Conservation (phyloP, 2,113 vertebrate genomes). For the Poeciliopsis turrubarensis region DNA sequence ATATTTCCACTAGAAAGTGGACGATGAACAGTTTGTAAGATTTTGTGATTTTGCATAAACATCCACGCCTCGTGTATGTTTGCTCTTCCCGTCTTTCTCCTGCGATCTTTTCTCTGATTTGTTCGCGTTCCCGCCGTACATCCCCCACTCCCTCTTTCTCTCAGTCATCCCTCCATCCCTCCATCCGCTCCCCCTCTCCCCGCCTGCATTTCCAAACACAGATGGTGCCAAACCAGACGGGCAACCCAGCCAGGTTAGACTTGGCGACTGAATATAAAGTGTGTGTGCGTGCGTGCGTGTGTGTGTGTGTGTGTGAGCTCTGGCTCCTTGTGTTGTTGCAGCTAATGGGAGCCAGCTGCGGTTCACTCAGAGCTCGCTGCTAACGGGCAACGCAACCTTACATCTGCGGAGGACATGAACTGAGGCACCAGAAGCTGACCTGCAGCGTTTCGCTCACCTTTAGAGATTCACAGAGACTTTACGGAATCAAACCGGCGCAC, state of each 20-base stretch:
- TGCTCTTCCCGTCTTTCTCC: slow-evolving; percentile 10
- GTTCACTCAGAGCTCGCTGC: slow-evolving; percentile 78
- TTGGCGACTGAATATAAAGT: slow-evolving; percentile 41
- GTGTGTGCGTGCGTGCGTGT: slow-evolving; percentile 44
- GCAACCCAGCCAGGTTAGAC: slow-evolving; percentile 69
- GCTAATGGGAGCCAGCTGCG: slow-evolving; percentile 83
- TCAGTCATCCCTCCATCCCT: slow-evolving; percentile 9
- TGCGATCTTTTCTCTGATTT: slow-evolving; percentile 20
- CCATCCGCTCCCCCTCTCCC: slow-evolving; percentile 30
- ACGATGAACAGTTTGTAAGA: too few relatives aligned
- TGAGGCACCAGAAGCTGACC: not conserved
- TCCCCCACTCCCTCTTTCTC: slow-evolving; percentile 10
- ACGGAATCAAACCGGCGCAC: not conserved
- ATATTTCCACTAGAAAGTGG: too few relatives aligned
- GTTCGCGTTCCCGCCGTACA: slow-evolving; percentile 18
- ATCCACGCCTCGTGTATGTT: not conserved
- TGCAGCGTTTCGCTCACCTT: not conserved
- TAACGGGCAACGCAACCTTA: slow-evolving; percentile 61
- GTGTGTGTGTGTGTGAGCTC: slow-evolving; percentile 46
- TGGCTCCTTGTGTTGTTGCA: slow-evolving; percentile 71
- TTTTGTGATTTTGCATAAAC: slow-evolving; percentile 17
- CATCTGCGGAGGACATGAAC: slow-evolving; percentile 42
- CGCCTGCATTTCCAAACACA: slow-evolving; percentile 52
- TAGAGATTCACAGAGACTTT: not conserved
- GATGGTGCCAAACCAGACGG: slow-evolving; percentile 63